Percentiles rank a stretch among this genome's conserved stretches.
Conservation (phyloP, 2,797 vertebrate species). For the Aeoliscus strigatus region DNA sequence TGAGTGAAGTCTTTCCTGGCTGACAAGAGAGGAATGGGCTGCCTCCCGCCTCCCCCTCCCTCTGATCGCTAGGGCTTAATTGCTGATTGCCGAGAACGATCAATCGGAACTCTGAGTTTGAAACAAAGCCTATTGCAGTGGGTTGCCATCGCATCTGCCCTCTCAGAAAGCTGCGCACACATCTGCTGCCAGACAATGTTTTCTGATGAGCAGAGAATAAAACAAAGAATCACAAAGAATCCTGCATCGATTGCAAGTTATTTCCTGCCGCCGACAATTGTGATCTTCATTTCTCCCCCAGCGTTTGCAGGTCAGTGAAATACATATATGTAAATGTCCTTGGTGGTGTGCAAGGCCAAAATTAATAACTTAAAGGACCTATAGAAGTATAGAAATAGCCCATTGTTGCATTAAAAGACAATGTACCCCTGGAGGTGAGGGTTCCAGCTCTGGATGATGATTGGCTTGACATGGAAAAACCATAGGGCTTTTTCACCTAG, state of each 20-base stretch:
- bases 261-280: slow-evolving; percentile 48
- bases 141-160: slow-evolving; percentile 39
- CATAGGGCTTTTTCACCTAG: slow-evolving; percentile 14
- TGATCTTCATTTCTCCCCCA: slow-evolving; percentile 43
- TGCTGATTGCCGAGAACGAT: slow-evolving; percentile 75
- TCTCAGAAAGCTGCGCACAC: slow-evolving; percentile 37
- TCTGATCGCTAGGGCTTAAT: slow-evolving; percentile 78
- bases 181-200: slow-evolving; percentile 47
- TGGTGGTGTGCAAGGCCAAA: slow-evolving; percentile 45
- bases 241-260: slow-evolving; percentile 40
- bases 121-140: slow-evolving; percentile 57
- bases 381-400: slow-evolving; percentile 26
- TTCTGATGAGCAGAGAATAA: slow-evolving; percentile 43
- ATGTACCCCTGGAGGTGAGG: slow-evolving; percentile 27
- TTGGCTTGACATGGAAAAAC: slow-evolving; percentile 44
- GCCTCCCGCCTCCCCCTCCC: slow-evolving; percentile 39
- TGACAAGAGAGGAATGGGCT: slow-evolving; percentile 58
- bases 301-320: slow-evolving; percentile 27
- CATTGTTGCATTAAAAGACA: slow-evolving; percentile 36
- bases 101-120: slow-evolving; percentile 71
- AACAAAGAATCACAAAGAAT: slow-evolving; percentile 50
- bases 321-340: slow-evolving; percentile 30
- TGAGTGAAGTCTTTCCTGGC: slow-evolving; percentile 73
- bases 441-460: slow-evolving; percentile 29
- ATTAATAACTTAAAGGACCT: slow-evolving; percentile 46